A percentile compares a stretch with the other conserved stretches of the same genome.
phyloP scores from a whole-genome alignment of 2,113 vertebrate species.

The Phalacrocorax pelagicus region DNA sequence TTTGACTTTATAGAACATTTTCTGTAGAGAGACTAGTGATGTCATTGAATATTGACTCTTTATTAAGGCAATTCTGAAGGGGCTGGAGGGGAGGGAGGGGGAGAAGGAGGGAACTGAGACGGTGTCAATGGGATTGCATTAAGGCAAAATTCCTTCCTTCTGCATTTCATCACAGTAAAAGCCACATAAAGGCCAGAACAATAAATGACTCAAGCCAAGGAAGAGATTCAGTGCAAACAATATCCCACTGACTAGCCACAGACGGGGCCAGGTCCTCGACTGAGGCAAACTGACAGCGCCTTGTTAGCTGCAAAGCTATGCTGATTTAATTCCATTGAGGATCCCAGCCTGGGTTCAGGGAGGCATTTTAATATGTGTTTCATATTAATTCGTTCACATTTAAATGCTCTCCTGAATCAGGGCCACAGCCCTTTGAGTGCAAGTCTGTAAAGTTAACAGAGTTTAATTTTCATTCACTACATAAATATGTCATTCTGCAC shows the following conservation, averaged over 20 bases:
- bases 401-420: constrained; percentile 28
- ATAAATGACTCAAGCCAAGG: constrained; percentile 9
- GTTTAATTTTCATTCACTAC: not conserved
- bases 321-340: not conserved
- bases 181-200: not conserved
- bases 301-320: not conserved
- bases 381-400: not conserved
- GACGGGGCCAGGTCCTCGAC: not conserved
- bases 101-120: not conserved
- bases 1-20: constrained; percentile 58
- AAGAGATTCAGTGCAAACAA: constrained; percentile 26
- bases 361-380: constrained; percentile 12
- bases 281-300: not conserved
- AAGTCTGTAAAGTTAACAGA: not conserved
- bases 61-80: constrained; percentile 65
- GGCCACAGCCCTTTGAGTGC: not conserved
- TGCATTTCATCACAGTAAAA: constrained; percentile 39
- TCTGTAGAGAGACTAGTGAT: constrained; percentile 54
- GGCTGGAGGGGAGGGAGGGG: not conserved
- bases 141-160: constrained; percentile 61
- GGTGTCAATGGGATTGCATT: not conserved
- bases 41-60: constrained; percentile 27
- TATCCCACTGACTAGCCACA: not conserved
- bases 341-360: not conserved
- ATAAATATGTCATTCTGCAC: not conserved